Percentiles rank a stretch among this genome's conserved stretches.
Evolutionary conservation across 2,888 invertebrate species (phyloP).

Genomic region (Lycaena phlaeas): DNA sequence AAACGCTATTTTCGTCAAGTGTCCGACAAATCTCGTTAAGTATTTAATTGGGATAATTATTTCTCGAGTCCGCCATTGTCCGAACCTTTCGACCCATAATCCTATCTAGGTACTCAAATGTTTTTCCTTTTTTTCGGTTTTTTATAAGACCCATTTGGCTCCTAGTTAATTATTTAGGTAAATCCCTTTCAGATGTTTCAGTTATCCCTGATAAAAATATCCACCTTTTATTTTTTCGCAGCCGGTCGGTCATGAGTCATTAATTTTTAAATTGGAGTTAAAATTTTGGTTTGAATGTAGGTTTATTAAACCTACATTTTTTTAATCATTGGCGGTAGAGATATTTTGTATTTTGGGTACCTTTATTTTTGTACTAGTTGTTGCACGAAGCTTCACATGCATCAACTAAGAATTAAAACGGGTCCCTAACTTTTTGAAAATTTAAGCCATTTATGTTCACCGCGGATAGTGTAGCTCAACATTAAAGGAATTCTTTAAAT

Average conservation of each 20-base stretch:
- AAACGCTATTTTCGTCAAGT: slow-evolving; percentile 3
- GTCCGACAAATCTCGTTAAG: slow-evolving; percentile 22
- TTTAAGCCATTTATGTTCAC: too few species aligned
- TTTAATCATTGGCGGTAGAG: too few species aligned
- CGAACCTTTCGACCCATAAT: slow-evolving; percentile 36
- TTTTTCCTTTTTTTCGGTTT: slow-evolving; percentile 27
- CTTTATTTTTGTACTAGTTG: too few species aligned
- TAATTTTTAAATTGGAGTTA: slow-evolving; percentile 5
- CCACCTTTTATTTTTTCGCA: slow-evolving; percentile 6
- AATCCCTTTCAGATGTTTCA: slow-evolving; percentile 45
- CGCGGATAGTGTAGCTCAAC: too few species aligned
- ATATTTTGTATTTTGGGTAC: too few species aligned
- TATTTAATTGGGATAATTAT: slow-evolving; percentile 69
- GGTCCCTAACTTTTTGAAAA: too few species aligned
- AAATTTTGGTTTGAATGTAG: neutral
- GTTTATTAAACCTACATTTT: too few species aligned
- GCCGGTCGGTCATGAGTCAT: neutral
- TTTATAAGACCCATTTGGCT: slow-evolving; percentile 33
- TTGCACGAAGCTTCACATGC: too few species aligned
- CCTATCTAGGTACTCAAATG: slow-evolving; percentile 45
- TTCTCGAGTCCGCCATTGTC: slow-evolving; percentile 57
- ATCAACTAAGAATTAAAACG: too few species aligned
- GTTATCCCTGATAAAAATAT: slow-evolving; percentile 33
- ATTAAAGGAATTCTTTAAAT: too few species aligned
- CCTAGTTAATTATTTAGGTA: slow-evolving; percentile 53